Conservation (phyloP, 2,888 invertebrate species). For the Aleiodes leptofemur region DNA sequence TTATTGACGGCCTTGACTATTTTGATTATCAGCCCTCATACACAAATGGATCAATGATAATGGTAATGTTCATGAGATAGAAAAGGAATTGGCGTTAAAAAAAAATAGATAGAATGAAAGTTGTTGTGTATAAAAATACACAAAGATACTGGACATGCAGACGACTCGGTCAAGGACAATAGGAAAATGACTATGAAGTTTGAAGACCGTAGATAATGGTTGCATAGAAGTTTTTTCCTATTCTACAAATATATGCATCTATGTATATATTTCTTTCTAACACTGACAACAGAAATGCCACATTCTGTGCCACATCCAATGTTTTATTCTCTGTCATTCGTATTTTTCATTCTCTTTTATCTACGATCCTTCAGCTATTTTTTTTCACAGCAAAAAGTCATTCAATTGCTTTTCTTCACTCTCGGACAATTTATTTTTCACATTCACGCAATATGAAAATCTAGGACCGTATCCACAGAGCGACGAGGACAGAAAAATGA, state of each 20-base stretch:
- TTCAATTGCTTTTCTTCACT: conserved; percentile 7
- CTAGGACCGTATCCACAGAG: background rate
- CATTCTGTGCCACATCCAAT: no score
- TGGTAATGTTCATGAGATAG: background rate
- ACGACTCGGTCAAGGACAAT: conserved; percentile 18
- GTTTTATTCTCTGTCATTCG: background rate
- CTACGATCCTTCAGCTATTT: background rate
- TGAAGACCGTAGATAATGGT: conserved; percentile 16
- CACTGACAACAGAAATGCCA: no score
- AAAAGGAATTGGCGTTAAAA: background rate
- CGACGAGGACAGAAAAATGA: background rate
- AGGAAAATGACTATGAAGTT: conserved; percentile 5
- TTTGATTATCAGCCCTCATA: background rate
- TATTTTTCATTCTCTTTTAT: conserved; percentile 14
- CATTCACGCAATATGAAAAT: conserved; percentile 10
- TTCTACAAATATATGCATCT: background rate
- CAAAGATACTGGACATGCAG: conserved; percentile 13
- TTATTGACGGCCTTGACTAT: conserved; percentile 25
- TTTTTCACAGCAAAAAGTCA: conserved; percentile 12
- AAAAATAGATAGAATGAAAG: background rate
- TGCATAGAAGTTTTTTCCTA: background rate
- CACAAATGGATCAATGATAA: conserved; percentile 13
- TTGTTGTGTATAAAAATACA: conserved; percentile 12
- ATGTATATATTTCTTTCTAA: no score
- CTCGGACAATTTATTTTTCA: conserved; percentile 8